Evolutionary conservation across 2,113 vertebrate genomes (phyloP), one percentile per base, ranked within the genome.

Genomic region (Cyrtonyx montezumae): DNA sequence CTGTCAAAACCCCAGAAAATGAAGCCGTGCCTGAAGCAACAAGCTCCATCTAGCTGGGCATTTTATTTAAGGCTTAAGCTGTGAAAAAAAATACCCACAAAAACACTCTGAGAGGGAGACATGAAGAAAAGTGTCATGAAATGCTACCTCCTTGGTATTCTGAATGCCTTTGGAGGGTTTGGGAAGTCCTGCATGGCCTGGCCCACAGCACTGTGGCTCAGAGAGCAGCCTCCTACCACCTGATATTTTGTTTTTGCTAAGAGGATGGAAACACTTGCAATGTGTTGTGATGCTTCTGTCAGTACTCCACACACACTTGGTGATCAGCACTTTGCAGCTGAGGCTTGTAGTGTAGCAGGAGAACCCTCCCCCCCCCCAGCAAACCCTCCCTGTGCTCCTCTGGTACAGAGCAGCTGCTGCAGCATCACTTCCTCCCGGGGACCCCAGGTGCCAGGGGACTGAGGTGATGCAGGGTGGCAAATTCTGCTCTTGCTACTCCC

Each of bases 191-290:
- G 70, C 86, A 88, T 53, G 92, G 80, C 77, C 88, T 80, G 93
- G 88, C 90, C 26, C 53, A 32, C 3, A 4, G 80, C 63, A 6
- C 62, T 76, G 66, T 61, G 79, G 69, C 49, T 68, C 59, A 75
- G 90, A 79, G 79, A 90, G 63, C 83, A 90, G 80, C 90, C 83
- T 91, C 95, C 90, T 94, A 84, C 81, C 88, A 91, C 88, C 86
- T 94, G 90, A 75, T 82, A 36, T n/a, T 86, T 90, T 84, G 75
- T 81, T 93, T 92, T 91, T 96, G 92, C 83, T 68, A 91, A 92
- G 69, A 67, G 83, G 58, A 81, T 94, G 88, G 90, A 94, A 92
- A 66, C 69, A 69, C 34, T 92, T 78, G 83, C 6, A 6, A 88
- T 75, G 74, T 40, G 21, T 74, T 88, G 1, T 90, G 94, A 93